These are phyloP conservation scores for Thunnus thynnus DNA, from an alignment of 2,113 vertebrate species.

Conservation along the genomic window DNA sequence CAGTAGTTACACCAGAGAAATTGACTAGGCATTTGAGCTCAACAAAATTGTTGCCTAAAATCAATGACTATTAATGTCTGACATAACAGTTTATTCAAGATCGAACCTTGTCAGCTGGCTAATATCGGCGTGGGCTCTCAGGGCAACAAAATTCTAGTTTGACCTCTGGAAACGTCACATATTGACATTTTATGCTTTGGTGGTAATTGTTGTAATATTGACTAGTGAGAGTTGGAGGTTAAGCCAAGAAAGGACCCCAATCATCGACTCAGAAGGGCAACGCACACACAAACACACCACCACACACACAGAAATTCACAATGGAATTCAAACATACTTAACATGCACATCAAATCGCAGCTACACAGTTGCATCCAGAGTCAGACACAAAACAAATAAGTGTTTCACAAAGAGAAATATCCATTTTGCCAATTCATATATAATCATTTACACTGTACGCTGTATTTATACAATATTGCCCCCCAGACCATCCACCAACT, in stretches of 20 bases:
- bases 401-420: background rate
- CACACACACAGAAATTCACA: background rate
- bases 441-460: background rate
- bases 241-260: constrained; percentile 23
- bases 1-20: no score
- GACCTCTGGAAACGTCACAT: constrained; percentile 69
- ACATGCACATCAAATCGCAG: background rate
- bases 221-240: constrained; percentile 40
- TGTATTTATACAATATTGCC: background rate
- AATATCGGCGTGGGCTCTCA: background rate
- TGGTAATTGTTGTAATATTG: constrained; percentile 66
- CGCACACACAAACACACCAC: background rate
- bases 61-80: constrained; percentile 41
- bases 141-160: constrained; percentile 40
- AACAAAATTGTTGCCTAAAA: constrained; percentile 38
- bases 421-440: background rate
- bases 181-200: constrained; percentile 66
- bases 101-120: constrained; percentile 16
- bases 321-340: background rate
- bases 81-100: constrained; percentile 24
- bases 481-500: background rate
- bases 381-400: background rate
- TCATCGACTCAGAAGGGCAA: background rate
- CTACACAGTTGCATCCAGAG: background rate
- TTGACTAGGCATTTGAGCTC: no score